Evolutionary conservation across 1,140 invertebrate species (phyloP).

Genomic region (Nymphalis io): DNA sequence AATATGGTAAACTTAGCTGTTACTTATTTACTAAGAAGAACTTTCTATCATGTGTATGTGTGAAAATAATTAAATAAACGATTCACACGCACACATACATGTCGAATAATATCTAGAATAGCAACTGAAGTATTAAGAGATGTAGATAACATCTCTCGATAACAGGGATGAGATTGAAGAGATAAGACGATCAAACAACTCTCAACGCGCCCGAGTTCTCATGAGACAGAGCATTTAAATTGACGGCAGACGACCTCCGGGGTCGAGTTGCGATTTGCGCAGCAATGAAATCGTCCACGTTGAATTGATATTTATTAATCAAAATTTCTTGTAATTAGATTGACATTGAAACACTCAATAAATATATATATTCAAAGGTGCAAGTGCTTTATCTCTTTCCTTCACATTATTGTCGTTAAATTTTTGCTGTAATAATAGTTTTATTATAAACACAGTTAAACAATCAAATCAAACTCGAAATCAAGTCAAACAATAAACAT

Average conservation of each 20-base stretch:
- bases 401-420: too few species aligned
- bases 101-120: neutral
- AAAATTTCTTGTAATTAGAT: constrained; percentile 1
- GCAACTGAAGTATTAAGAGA: neutral
- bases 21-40: too few species aligned
- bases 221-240: constrained; percentile 55
- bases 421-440: too few species aligned
- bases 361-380: neutral
- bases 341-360: constrained; percentile 13
- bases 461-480: too few species aligned
- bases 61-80: too few species aligned
- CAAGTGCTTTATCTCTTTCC: too few species aligned
- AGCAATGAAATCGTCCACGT: constrained; percentile 34
- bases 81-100: neutral
- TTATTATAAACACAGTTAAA: too few species aligned
- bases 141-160: neutral
- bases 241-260: constrained; percentile 54
- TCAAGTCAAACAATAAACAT: too few species aligned
- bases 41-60: too few species aligned
- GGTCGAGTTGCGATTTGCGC: constrained; percentile 51
- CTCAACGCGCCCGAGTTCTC: constrained; percentile 8
- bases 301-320: constrained; percentile 24
- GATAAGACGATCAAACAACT: constrained; percentile 7
- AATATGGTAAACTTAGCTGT: too few species aligned
- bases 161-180: constrained; percentile 15